These are phyloP conservation scores for Hystrix brachyura DNA, from an alignment of 2,113 vertebrate species.

Conservation along the genomic window DNA sequence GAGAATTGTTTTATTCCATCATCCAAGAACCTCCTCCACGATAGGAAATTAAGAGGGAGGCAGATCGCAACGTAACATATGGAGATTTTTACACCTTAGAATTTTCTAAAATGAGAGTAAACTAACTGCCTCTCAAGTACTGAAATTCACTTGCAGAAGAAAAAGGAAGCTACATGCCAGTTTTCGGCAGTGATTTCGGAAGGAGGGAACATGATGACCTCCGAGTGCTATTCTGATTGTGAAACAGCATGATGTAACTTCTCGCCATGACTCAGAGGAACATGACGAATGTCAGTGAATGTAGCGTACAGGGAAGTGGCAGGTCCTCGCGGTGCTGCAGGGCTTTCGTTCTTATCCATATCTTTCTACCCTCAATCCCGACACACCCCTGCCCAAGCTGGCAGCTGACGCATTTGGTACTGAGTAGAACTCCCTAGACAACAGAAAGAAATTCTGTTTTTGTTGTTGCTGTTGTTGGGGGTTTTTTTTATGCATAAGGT, in stretches of 20 bases:
- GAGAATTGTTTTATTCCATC: conserved; percentile 42
- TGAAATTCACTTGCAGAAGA: conserved; percentile 23
- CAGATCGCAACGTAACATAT: conserved; percentile 63
- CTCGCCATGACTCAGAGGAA: conserved; percentile 70
- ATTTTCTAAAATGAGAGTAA: conserved; percentile 62
- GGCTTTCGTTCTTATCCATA: background rate
- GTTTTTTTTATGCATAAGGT: background rate
- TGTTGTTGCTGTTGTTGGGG: no score
- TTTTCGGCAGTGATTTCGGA: conserved; percentile 21
- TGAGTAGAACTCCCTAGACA: background rate
- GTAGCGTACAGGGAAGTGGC: background rate
- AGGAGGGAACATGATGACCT: background rate
- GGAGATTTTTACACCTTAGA: conserved; percentile 68
- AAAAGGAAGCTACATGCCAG: conserved; percentile 28
- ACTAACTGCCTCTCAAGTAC: conserved; percentile 33
- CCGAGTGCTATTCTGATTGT: conserved; percentile 31
- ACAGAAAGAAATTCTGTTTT: background rate
- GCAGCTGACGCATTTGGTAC: background rate
- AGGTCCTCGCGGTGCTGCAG: background rate
- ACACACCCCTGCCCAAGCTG: background rate
- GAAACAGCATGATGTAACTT: conserved; percentile 64
- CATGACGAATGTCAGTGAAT: background rate
- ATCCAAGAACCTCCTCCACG: conserved; percentile 54
- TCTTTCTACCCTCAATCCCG: background rate
- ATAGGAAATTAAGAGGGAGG: conserved; percentile 66